phyloP scores from a whole-genome alignment of 1,140 invertebrate species.

The Melanaphis sacchari region DNA sequence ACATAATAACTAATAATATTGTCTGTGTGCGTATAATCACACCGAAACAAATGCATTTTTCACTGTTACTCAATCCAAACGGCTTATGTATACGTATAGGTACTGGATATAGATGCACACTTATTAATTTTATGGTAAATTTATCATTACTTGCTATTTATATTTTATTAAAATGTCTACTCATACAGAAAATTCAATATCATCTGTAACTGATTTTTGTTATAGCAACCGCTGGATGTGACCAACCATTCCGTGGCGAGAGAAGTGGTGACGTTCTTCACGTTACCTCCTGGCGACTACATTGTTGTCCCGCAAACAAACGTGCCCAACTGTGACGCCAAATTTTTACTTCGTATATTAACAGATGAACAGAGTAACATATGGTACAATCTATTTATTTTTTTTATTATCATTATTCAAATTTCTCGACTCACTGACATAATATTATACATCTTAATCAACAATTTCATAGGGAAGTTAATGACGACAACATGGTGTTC shows the following conservation, averaged over 20 bases:
- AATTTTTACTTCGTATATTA: slow-evolving; percentile 75
- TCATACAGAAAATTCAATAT: background rate
- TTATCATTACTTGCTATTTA: background rate
- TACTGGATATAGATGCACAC: background rate
- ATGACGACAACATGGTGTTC: slow-evolving; percentile 78
- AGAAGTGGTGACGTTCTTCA: slow-evolving; percentile 78
- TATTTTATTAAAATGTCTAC: background rate
- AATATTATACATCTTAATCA: background rate
- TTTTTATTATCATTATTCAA: background rate
- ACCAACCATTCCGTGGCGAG: slow-evolving; percentile 73
- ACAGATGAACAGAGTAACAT: slow-evolving; percentile 78
- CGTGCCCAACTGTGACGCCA: slow-evolving; percentile 73
- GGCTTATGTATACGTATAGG: background rate
- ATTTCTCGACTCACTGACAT: background rate
- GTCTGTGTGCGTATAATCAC: background rate
- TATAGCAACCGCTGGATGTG: slow-evolving; percentile 73
- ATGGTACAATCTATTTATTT: slow-evolving; percentile 66
- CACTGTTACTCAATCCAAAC: background rate
- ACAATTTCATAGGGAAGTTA: slow-evolving; percentile 71
- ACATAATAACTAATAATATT: background rate
- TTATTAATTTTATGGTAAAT: slow-evolving; percentile 14
- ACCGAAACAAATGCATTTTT: background rate
- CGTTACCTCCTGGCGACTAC: slow-evolving; percentile 78
- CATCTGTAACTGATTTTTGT: slow-evolving; percentile 51
- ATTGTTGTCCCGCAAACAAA: slow-evolving; percentile 80